phyloP scores from a whole-genome alignment of 2,113 vertebrate species.

The Lasiurus cinereus region DNA sequence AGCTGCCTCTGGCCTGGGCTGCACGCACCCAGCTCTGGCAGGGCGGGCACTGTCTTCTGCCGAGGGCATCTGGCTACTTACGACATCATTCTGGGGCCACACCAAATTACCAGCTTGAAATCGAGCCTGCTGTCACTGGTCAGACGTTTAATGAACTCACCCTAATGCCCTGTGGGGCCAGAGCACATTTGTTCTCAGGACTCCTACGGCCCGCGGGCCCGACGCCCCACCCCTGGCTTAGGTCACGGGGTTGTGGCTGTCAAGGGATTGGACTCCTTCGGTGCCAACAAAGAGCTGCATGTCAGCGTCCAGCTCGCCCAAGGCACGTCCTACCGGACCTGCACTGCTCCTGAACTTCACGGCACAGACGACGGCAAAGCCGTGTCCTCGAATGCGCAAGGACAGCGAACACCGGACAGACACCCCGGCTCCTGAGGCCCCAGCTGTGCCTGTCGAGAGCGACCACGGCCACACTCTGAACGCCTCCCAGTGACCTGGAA shows the following conservation, averaged over 20 bases:
- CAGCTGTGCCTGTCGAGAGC: not conserved
- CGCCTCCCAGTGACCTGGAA: fast-evolving
- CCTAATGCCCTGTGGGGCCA: no score
- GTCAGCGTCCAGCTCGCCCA: not conserved
- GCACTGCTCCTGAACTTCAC: not conserved
- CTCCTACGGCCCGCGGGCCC: no score
- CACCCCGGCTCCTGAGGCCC: fast-evolving
- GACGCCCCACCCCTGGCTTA: not conserved
- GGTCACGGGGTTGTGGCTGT: not conserved
- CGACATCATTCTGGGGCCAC: no score
- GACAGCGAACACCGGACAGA: not conserved
- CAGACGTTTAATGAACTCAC: no score
- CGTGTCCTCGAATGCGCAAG: not conserved
- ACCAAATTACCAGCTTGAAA: no score
- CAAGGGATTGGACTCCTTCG: not conserved
- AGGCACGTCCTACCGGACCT: not conserved
- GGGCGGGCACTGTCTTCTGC: no score
- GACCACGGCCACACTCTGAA: not conserved
- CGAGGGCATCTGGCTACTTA: no score
- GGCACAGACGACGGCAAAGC: not conserved
- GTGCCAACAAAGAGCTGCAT: not conserved
- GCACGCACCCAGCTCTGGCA: not conserved
- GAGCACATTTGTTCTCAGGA: no score
- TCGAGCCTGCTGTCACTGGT: no score
- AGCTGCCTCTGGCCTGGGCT: not conserved